These are phyloP conservation scores for Oligia strigilis DNA, from an alignment of 2,888 invertebrate genomes.

Conservation along the genomic window DNA sequence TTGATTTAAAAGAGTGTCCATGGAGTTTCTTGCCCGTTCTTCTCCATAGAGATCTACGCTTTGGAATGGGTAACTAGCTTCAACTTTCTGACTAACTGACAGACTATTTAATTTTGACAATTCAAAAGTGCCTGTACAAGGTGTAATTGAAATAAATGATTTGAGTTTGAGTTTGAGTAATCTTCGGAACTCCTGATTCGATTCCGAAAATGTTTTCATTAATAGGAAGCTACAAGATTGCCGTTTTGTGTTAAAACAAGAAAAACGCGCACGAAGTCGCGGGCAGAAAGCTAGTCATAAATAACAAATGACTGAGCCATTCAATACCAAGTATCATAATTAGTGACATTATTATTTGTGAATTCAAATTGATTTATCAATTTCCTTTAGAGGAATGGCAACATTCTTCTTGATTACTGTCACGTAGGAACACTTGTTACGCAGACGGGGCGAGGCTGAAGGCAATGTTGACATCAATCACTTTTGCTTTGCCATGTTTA, in stretches of 20 bases:
- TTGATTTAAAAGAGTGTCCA: too few species aligned
- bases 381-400: constrained; percentile 75
- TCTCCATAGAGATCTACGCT: too few species aligned
- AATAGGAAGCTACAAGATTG: background rate
- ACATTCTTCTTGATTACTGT: constrained; percentile 80
- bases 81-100: too few species aligned
- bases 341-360: constrained; percentile 34
- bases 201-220: background rate
- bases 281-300: background rate
- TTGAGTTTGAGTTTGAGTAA: too few species aligned
- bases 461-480: constrained; percentile 75
- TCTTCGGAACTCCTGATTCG: background rate
- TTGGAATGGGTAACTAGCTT: too few species aligned
- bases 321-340: constrained; percentile 35
- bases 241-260: background rate
- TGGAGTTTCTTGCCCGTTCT: too few species aligned
- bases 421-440: constrained; percentile 87
- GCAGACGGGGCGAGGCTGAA: constrained; percentile 71
- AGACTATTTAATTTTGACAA: too few species aligned
- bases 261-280: background rate
- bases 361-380: constrained; percentile 75
- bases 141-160: too few species aligned
- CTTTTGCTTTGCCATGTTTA: constrained; percentile 80
- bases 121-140: too few species aligned
- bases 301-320: constrained; percentile 18